Base-by-base conservation (phyloP, 92 coral and sea anemone genomes). In the Phymanthus crucifer region DNA sequence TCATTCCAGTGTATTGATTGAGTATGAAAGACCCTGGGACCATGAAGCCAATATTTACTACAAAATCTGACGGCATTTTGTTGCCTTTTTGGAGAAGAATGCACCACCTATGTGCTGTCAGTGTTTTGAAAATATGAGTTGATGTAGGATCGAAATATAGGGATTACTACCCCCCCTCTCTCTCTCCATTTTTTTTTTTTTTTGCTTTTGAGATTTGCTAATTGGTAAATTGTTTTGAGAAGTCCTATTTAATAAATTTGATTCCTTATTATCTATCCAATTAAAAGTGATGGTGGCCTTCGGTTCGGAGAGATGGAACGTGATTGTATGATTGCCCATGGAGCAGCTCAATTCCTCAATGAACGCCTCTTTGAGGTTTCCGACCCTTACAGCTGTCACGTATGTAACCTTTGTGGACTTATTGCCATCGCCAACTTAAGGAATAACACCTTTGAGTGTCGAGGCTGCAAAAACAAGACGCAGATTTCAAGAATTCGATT, bases 291-390 rank as follows among this genome's bases (percentile, higher is more conserved):
- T 81, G 99, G 99, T 70, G 99, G 99, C 26, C 97, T 95, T 43
- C 98, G 99, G 81, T 95, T 95, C 40, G 99, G 99, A 73, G 99
- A 95, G 93, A 95, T 95, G 99, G 99, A 95, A 77, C 99, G 99
- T 45, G 99, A 95, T 68, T 95, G 99, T 75, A 94, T 93, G 95
- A 95, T 95, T 32, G 97, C 99, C 23, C 99, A 95, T 54, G 99
- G 99, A 27, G 94, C 99, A 0, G 99, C 99, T 17, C 97, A 95
- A 91, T 95, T 95, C 87, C 99, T 95, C 56, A 95, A 95, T 47
- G 99, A 95, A 85, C 95, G 99, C 12, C 83, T 95, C 66, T 95
- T 93, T 52, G 99, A 95, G 75, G 97, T 94, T 58, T 93, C 97
- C 5, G 99, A 95, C 68, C 95, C 99, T 2, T 95, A 95, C 94